phyloP scores from a whole-genome alignment of 2,113 vertebrate genomes.

The Rhipidura dahli region DNA sequence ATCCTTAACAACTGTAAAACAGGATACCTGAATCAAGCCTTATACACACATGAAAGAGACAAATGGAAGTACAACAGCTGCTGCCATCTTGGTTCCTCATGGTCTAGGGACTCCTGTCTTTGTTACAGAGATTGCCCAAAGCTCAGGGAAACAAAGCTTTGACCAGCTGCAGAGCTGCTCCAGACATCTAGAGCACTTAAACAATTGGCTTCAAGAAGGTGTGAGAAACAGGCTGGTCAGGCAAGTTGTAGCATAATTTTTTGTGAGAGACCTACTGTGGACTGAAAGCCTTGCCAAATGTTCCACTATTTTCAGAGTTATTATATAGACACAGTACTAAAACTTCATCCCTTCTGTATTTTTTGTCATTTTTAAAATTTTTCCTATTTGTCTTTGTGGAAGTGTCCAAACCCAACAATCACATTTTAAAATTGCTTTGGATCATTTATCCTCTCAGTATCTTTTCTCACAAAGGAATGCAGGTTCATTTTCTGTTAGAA shows the following conservation, averaged over 20 bases:
- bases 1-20: background rate
- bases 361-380: background rate
- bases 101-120: background rate
- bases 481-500: background rate
- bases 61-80: background rate
- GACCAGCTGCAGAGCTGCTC: background rate
- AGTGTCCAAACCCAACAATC: background rate
- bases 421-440: background rate
- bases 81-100: fast-evolving
- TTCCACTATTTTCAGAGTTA: background rate
- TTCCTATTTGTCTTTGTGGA: background rate
- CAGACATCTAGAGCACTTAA: background rate
- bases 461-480: background rate
- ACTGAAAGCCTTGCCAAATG: background rate
- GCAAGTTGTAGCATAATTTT: background rate
- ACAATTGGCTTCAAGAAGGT: background rate
- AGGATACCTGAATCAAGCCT: background rate
- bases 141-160: background rate
- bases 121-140: background rate
- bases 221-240: background rate
- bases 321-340: background rate
- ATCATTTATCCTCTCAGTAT: background rate
- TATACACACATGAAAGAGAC: background rate
- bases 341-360: background rate
- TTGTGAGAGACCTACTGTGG: background rate